Conservation (phyloP, 2,797 vertebrate species). For the Rhadinocentrus ornatus region DNA sequence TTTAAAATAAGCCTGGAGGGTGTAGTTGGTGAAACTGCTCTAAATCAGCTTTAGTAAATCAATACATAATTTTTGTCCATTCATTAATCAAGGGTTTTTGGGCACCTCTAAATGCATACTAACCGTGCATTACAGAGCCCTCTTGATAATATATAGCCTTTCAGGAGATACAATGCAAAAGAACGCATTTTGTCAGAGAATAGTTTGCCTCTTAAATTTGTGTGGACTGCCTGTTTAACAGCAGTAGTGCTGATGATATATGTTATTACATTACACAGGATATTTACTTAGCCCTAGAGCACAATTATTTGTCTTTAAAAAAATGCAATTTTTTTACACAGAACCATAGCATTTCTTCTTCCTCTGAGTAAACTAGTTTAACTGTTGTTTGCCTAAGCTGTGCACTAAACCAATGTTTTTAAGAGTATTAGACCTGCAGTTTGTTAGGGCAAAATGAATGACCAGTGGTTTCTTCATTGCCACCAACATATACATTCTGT, state of each 20-base stretch:
- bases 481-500: neutral
- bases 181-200: neutral
- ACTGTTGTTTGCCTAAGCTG: neutral
- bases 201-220: too few species aligned
- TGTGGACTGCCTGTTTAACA: too few species aligned
- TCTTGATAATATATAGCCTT: neutral
- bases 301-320: neutral
- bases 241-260: too few species aligned
- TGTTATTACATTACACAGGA: neutral
- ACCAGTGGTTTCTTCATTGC: neutral
- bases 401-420: neutral
- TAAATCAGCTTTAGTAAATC: conserved; percentile 28
- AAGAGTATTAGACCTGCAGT: conserved; percentile 8
- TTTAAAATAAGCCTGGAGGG: neutral
- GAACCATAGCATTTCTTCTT: too few species aligned
- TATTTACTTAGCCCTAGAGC: neutral
- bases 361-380: too few species aligned
- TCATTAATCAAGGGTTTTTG: neutral
- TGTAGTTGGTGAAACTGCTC: conserved; percentile 19
- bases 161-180: neutral
- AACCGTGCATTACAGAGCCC: neutral
- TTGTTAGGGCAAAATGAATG: conserved; percentile 12
- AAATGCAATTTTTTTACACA: neutral
- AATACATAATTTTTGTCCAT: conserved; percentile 20
- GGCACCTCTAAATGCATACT: neutral